Percentiles rank a stretch among this genome's conserved stretches.
phyloP scores from a whole-genome alignment of 2,797 vertebrate species.

The Sus cebifrons region DNA sequence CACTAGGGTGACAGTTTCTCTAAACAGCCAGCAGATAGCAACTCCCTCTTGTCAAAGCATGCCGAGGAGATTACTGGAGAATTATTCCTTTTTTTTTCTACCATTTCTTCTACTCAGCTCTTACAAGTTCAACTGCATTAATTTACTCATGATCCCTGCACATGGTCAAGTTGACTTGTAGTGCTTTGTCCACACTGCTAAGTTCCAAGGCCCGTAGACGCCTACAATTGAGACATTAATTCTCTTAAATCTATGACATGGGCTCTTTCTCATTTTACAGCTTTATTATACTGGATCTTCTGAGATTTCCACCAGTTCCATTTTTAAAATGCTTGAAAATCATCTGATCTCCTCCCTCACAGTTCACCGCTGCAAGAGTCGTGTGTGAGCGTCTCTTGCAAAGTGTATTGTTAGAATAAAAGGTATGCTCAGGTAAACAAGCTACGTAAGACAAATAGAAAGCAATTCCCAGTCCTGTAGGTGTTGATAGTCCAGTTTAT shows the following conservation, averaged over 20 bases:
- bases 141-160: not conserved
- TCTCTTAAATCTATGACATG: not conserved
- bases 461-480: slow-evolving; percentile 76
- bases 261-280: slow-evolving; percentile 34
- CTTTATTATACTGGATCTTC: slow-evolving; percentile 6
- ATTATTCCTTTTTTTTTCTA: not conserved
- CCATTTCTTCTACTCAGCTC: not conserved
- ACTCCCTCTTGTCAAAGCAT: slow-evolving; percentile 28
- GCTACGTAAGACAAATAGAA: slow-evolving; percentile 79
- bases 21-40: not conserved
- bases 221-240: slow-evolving; percentile 32
- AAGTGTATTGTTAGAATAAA: slow-evolving; percentile 36
- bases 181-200: not conserved
- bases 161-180: no score
- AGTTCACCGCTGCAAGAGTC: not conserved
- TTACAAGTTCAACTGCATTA: not conserved
- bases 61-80: not conserved
- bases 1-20: not conserved
- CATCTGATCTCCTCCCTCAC: not conserved
- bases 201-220: not conserved
- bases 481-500: slow-evolving; percentile 83
- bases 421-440: slow-evolving; percentile 69
- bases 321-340: slow-evolving; percentile 62
- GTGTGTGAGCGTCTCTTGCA: not conserved
- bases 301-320: not conserved